Evolutionary conservation across 1,140 invertebrate genomes (phyloP).

Genomic region (Armadillidium nasatum): DNA sequence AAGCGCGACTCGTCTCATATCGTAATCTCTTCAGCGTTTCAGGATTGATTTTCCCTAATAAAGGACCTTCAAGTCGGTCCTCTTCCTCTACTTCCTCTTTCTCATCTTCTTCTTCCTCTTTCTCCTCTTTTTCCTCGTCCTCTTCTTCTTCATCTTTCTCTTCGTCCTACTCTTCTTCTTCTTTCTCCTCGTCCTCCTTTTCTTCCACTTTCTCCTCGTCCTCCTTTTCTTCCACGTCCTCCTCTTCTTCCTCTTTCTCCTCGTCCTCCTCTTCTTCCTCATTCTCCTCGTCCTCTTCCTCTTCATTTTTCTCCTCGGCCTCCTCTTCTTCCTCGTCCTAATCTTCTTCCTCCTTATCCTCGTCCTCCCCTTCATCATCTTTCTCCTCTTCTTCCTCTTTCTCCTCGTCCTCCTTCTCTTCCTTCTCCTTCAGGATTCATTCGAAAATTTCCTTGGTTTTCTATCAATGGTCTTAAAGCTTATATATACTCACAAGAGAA

Average conservation of each 20-base stretch:
- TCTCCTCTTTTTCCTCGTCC: not conserved
- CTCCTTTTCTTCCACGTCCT: not conserved
- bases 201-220: not conserved
- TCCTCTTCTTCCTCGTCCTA: not conserved
- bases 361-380: not conserved
- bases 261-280: not conserved
- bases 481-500: no score
- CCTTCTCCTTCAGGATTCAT: not conserved
- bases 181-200: not conserved
- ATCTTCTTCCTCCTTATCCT: not conserved
- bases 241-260: not conserved
- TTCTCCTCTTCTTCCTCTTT: not conserved
- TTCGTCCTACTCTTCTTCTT: not conserved
- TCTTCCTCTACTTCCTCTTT: constrained; percentile 1
- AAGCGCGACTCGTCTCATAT: no score
- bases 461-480: no score
- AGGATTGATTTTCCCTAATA: no score
- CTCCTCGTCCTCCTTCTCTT: not conserved
- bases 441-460: no score
- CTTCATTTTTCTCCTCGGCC: not conserved
- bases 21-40: no score
- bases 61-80: not conserved
- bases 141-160: not conserved
- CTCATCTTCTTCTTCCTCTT: not conserved
- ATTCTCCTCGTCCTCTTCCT: not conserved